Evolutionary conservation across 2,797 vertebrate genomes (phyloP), one percentile per base, ranked within the genome.

Genomic region (Limosa lapponica): DNA sequence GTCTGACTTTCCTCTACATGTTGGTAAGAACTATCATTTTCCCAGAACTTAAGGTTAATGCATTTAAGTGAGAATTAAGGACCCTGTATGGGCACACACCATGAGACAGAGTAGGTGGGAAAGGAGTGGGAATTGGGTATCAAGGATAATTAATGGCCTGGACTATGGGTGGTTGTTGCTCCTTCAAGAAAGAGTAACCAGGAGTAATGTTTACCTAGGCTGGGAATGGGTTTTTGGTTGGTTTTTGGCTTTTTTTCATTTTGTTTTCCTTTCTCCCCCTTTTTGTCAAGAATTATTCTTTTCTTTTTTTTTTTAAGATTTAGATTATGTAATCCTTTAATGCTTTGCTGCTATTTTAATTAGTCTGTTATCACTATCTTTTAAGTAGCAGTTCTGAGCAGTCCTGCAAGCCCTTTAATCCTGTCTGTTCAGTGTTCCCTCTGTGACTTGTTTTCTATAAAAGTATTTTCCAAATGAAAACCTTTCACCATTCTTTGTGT

Each of bases 331-430:
- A 82, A 95, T 94, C 80, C 71, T 95, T 96, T 89, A 94, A 95
- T 87, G 49, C 79, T 80, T 92, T 91, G 59, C 54, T 86, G 37
- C 55, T 96, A 67, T 94, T 95, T 89, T 87, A 97, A 97, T 96
- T 93, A 96, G 73, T 62, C 81, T 90, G 43, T 91, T 97, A 95
- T 94, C 85, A 36, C 8, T 37, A 87, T 62, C 65, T 95, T 93
- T 91, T 81, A 91, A 95, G 87, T 32, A 32, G 12, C 49, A 95
- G 95, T 93, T 97, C 84, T 81, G 77, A 94, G 72, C 36, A 91
- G 57, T 91, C 44, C 32, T 95, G 27, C 72, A 34, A 46, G 73
- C 55, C 62, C 37, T 89, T 94, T 75, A 95, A 94, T 91, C 58
- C 75, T 78, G 30, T 19, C 49, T 74, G 11, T 66, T 85, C 90